Conservation (phyloP, 2,113 vertebrate species). For the Picathartes gymnocephalus region DNA sequence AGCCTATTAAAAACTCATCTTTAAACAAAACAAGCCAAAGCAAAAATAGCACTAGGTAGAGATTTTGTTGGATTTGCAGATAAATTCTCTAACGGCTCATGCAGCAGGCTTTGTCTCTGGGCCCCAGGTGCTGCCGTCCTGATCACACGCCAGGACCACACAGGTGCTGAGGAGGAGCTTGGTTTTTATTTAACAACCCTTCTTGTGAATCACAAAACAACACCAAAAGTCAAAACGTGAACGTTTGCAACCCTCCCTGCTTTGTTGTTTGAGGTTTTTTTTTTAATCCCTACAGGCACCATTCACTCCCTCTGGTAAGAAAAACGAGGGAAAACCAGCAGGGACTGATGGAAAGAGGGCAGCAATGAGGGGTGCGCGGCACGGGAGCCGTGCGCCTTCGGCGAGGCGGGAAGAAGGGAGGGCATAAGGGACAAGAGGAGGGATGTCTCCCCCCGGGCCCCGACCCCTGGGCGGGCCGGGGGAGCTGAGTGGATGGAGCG, state of each 20-base stretch:
- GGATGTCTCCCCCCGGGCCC: neutral
- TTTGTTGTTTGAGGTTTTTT: fast-evolving
- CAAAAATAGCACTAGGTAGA: neutral
- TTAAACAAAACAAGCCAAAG: neutral
- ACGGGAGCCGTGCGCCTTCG: fast-evolving
- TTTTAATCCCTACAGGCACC: too few relatives aligned
- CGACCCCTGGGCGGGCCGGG: neutral
- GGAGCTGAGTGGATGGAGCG: neutral
- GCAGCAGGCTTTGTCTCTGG: neutral
- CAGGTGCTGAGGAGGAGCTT: neutral
- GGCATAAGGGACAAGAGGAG: neutral
- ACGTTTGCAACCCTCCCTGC: fast-evolving
- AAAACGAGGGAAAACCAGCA: fast-evolving
- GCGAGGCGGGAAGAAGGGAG: neutral
- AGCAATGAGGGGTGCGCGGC: fast-evolving
- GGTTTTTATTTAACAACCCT: neutral
- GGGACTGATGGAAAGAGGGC: fast-evolving
- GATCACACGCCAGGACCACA: neutral
- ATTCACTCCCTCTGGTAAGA: neutral
- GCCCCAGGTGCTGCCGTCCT: neutral
- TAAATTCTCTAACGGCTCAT: neutral
- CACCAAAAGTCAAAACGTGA: neutral
- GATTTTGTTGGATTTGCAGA: neutral
- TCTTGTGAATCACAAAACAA: neutral
- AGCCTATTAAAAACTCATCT: neutral